A percentile compares a stretch with the other conserved stretches of the same genome.
Conservation (phyloP, 2,888 invertebrate species). For the Heterodera filipjevi region DNA sequence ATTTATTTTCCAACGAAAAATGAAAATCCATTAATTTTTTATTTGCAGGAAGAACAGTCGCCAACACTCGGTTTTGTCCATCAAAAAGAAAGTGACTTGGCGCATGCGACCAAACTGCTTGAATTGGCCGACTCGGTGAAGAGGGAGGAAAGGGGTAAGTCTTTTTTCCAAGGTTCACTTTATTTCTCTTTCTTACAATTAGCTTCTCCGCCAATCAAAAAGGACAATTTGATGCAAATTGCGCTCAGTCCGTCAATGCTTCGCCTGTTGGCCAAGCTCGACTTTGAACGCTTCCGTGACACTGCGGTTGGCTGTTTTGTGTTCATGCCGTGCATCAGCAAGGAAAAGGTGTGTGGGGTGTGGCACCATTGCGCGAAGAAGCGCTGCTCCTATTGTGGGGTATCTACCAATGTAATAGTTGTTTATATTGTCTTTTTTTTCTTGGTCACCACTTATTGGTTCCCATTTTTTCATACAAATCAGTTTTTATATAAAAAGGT, state of each 20-base stretch:
- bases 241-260: conserved; percentile 21
- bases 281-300: conserved; percentile 18
- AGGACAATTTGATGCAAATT: conserved; percentile 19
- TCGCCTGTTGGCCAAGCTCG: conserved; percentile 18
- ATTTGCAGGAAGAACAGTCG: neutral
- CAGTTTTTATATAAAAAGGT: too few species aligned
- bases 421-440: too few species aligned
- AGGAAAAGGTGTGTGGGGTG: conserved; percentile 10
- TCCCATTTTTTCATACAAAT: too few species aligned
- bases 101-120: neutral
- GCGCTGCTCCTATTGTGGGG: too few species aligned
- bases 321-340: conserved; percentile 19
- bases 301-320: conserved; percentile 20
- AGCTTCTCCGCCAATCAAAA: neutral
- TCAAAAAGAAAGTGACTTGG: conserved; percentile 14
- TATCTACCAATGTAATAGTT: too few species aligned
- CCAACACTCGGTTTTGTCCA: conserved; percentile 24
- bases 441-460: too few species aligned
- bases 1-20: too few species aligned
- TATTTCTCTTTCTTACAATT: too few species aligned
- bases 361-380: too few species aligned
- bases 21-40: neutral
- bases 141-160: neutral
- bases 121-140: neutral
- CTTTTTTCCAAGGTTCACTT: neutral